A percentile compares a stretch with the other conserved stretches of the same genome.
These are phyloP conservation scores for Dysmachus trigonus DNA, from an alignment of 2,888 invertebrate species.

Conservation along the genomic window DNA sequence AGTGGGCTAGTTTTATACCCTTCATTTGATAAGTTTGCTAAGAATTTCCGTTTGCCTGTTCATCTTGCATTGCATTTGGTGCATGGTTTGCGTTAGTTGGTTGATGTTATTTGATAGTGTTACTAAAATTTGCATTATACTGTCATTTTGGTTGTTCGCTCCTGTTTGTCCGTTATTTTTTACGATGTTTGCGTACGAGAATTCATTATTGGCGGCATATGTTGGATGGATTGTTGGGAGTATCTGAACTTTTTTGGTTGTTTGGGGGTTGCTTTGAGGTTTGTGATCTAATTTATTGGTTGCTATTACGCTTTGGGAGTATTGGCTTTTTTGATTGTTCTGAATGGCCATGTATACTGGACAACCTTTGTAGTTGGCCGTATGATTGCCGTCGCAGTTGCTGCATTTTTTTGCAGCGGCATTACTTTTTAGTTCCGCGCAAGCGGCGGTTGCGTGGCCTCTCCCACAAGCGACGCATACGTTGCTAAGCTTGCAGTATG, in stretches of 20 bases:
- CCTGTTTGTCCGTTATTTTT: background rate
- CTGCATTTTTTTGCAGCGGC: background rate
- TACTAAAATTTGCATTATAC: background rate
- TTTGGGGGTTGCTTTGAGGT: background rate
- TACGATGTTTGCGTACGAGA: background rate
- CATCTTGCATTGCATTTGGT: background rate
- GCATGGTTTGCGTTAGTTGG: constrained; percentile 3
- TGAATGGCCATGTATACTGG: background rate
- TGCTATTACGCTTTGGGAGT: background rate
- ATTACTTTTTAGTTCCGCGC: background rate
- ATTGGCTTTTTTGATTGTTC: background rate
- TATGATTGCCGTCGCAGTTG: background rate
- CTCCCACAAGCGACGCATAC: background rate
- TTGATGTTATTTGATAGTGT: background rate
- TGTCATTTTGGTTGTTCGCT: background rate
- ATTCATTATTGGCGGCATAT: background rate
- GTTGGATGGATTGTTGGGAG: background rate
- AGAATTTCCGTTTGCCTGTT: background rate
- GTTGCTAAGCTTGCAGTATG: background rate
- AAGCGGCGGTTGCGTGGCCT: background rate
- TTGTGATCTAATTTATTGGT: background rate
- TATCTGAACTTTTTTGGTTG: background rate
- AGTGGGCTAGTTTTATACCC: background rate
- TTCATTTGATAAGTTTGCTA: background rate
- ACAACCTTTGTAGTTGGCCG: background rate